Base-by-base conservation (phyloP, 2,113 vertebrate genomes). In the Aleadryas rufinucha region DNA sequence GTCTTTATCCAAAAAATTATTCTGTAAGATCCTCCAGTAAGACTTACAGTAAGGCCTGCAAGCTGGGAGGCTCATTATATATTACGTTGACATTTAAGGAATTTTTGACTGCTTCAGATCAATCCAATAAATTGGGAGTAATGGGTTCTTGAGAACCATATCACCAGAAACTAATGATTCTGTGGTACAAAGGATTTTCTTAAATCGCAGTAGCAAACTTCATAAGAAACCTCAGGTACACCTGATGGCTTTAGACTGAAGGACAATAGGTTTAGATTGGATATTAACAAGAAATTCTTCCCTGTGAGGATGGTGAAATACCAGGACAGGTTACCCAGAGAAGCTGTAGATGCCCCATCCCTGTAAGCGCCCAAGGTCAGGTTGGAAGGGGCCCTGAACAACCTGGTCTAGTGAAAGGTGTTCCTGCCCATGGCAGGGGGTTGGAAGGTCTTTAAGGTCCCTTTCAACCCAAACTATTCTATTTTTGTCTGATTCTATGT, bases 91-190 rank as follows among this genome's bases (percentile, higher is more conserved):
- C 11, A 21, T 37, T 15, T 49, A 49, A 57, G n/a, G 37, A 28
- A 87, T n/a, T 35, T 71, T 61, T 5, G 52, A 28, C 26, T 76
- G 37, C 13, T 65, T 87, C 74, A 91, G 60, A 78, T 59, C 44
- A 21, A 23, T 33, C 61, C 7, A 53, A 42, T 64, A 70, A 82
- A 65, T 0, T 22, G 4, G 24, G 35, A 82, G 11, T 23, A 59
- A 63, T 11, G 5, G 19, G 2, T 11, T 59, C 33, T 53, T 28
- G 35, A 76, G 21, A 79, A 76, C 5, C 0, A 0, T 7, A 45
- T 23, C 31, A 50, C 12, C 35, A 76, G 79, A 75, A 88, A n/a
- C 13, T 23, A 59, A 0, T 27, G 13, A 39, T n/a, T 76, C 19
- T 39, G 39, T 4, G 2, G 9, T 52, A 81, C 22, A 42, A 83